Percentiles rank a stretch among this genome's conserved stretches.
These are phyloP conservation scores for Phaonia tiefii DNA, from an alignment of 2,888 invertebrate genomes.

Conservation along the genomic window DNA sequence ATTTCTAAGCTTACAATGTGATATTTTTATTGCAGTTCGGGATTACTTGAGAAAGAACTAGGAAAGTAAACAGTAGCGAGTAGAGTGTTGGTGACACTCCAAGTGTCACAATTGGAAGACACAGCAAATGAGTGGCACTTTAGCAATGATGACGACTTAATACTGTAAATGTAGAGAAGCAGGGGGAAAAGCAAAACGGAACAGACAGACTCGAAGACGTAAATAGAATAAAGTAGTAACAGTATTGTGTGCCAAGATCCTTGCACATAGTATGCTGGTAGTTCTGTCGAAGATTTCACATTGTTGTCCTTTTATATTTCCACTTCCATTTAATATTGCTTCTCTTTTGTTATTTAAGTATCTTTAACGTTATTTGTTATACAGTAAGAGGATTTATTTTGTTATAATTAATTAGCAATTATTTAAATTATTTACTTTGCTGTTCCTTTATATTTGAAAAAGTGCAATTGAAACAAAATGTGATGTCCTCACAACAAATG, in stretches of 20 bases:
- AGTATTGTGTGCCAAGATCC: conserved; percentile 1
- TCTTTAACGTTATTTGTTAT: conserved; percentile 37
- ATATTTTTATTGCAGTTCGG: conserved; percentile 5
- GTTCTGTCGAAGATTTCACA: not conserved
- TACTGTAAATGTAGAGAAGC: not conserved
- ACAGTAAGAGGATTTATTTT: conserved; percentile 42
- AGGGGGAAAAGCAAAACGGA: not conserved
- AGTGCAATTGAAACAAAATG: conserved; percentile 27
- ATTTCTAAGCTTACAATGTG: conserved; percentile 16
- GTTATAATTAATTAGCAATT: conserved; percentile 42
- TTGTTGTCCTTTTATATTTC: not conserved
- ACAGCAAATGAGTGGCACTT: conserved; percentile 25
- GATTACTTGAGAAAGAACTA: conserved; percentile 18
- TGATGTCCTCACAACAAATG: too few relatives aligned
- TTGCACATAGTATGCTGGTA: not conserved
- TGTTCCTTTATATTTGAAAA: conserved; percentile 19
- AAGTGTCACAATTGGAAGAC: conserved; percentile 26
- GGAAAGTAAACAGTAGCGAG: conserved; percentile 19
- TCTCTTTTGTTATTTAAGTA: conserved; percentile 37
- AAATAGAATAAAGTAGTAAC: conserved; percentile 39
- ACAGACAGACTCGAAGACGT: conserved; percentile 15
- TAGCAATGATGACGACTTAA: conserved; percentile 1
- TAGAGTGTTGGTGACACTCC: conserved; percentile 2
- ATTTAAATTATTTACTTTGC: conserved; percentile 38
- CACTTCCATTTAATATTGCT: conserved; percentile 10